Conservation (phyloP, 1,140 invertebrate species). For the Dryas iulia region DNA sequence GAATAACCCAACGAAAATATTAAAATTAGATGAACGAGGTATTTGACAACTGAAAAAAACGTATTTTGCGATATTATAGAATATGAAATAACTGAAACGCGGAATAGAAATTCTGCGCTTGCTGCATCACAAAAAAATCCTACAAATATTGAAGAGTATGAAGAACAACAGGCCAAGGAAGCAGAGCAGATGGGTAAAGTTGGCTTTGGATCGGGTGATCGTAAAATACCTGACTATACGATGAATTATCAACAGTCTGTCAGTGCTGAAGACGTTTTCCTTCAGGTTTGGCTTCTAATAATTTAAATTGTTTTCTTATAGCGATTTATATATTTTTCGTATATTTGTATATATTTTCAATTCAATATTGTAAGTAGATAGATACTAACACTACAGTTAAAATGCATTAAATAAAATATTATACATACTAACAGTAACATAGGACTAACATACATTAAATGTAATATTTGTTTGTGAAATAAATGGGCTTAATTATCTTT, state of each 20-base stretch:
- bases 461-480: too few species aligned
- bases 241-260: slow-evolving; percentile 93
- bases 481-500: too few species aligned
- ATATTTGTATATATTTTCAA: too few species aligned
- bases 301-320: too few species aligned
- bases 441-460: too few species aligned
- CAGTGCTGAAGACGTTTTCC: slow-evolving; percentile 90
- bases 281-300: slow-evolving; percentile 82
- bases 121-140: slow-evolving; percentile 42
- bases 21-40: too few species aligned
- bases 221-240: slow-evolving; percentile 88
- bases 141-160: slow-evolving; percentile 80
- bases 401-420: too few species aligned
- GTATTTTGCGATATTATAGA: slow-evolving; percentile 35
- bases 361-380: too few species aligned
- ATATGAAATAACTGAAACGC: slow-evolving; percentile 61
- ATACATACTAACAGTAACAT: too few species aligned
- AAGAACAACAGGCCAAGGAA: slow-evolving; percentile 77
- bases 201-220: slow-evolving; percentile 79
- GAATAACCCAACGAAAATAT: too few species aligned
- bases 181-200: slow-evolving; percentile 52
- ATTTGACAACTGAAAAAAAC: not conserved
- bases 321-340: too few species aligned
- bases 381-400: too few species aligned
- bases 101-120: slow-evolving; percentile 28